Percentiles rank a stretch among this genome's conserved stretches.
Evolutionary conservation across 1,140 invertebrate genomes (phyloP).

Genomic region (Calycopis cecrops): DNA sequence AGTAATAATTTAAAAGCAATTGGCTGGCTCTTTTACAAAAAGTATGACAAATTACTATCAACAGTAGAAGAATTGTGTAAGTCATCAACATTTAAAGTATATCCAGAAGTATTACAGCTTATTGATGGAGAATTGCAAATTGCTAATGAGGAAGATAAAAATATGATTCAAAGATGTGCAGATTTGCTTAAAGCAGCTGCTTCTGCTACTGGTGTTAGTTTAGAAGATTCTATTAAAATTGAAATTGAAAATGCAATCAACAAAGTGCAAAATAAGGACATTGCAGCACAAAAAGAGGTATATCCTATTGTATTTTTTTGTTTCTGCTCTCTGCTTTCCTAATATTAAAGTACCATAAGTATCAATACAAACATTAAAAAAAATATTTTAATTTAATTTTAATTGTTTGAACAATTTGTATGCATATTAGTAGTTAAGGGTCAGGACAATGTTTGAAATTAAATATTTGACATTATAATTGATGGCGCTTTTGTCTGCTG

Average conservation of each 20-base stretch:
- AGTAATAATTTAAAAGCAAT: slow-evolving; percentile 81
- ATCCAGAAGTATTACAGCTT: slow-evolving; percentile 44
- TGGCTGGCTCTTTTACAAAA: slow-evolving; percentile 81
- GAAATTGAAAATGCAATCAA: slow-evolving; percentile 74
- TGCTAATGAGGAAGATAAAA: slow-evolving; percentile 37
- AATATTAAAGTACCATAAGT: slow-evolving; percentile 12
- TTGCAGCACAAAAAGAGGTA: slow-evolving; percentile 75
- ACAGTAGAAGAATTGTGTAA: slow-evolving; percentile 46
- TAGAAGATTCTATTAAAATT: slow-evolving; percentile 69
- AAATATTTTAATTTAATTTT: not conserved
- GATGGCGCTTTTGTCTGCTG: too few species aligned
- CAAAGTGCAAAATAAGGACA: slow-evolving; percentile 73
- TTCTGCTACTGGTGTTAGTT: slow-evolving; percentile 30
- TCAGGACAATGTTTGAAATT: not conserved
- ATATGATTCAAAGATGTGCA: slow-evolving; percentile 38
- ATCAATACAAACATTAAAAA: not conserved
- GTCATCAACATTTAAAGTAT: slow-evolving; percentile 42
- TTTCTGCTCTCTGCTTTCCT: slow-evolving; percentile 7
- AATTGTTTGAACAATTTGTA: not conserved
- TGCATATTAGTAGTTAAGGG: too few species aligned
- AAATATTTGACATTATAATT: not conserved
- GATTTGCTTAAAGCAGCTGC: slow-evolving; percentile 33
- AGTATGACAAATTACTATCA: slow-evolving; percentile 77
- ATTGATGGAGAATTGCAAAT: slow-evolving; percentile 37
- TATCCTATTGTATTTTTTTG: slow-evolving; percentile 13